Conservation (phyloP, 2,797 vertebrate species). For the Hafferia zeledoni region DNA sequence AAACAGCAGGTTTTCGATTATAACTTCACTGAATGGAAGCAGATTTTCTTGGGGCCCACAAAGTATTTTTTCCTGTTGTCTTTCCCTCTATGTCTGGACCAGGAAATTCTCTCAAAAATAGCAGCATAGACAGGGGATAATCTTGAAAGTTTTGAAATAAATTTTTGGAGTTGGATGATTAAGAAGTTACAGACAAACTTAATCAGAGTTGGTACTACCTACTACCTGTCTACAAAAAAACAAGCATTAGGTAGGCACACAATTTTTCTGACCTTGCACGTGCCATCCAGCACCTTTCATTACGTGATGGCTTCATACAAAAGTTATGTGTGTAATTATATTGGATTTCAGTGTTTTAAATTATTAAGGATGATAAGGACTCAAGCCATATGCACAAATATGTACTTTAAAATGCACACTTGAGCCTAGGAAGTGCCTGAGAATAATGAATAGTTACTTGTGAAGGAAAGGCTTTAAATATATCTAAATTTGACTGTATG, state of each 20-base stretch:
- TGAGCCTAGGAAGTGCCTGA: slow-evolving; percentile 19
- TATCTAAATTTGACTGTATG: not conserved
- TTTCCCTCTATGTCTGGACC: not conserved
- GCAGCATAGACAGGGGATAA: not conserved
- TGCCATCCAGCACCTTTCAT: not conserved
- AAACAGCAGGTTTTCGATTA: not conserved
- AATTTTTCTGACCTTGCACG: not conserved
- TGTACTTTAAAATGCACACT: not conserved
- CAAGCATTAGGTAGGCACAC: accelerated
- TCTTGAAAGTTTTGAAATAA: not conserved
- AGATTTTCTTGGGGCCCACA: not conserved
- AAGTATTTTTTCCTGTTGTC: not conserved
- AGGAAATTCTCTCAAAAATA: not conserved
- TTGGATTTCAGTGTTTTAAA: not conserved
- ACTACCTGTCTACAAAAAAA: not conserved
- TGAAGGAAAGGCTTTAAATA: not conserved
- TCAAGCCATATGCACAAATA: not conserved
- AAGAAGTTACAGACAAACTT: not conserved
- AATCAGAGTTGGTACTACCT: not conserved
- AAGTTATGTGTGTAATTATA: not conserved
- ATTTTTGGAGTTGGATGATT: not conserved
- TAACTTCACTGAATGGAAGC: not conserved
- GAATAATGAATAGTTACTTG: not conserved
- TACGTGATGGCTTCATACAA: not conserved
- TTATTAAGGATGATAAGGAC: not conserved